phyloP scores from a whole-genome alignment of 2,797 vertebrate genomes.

The Epinephelus coioides region DNA sequence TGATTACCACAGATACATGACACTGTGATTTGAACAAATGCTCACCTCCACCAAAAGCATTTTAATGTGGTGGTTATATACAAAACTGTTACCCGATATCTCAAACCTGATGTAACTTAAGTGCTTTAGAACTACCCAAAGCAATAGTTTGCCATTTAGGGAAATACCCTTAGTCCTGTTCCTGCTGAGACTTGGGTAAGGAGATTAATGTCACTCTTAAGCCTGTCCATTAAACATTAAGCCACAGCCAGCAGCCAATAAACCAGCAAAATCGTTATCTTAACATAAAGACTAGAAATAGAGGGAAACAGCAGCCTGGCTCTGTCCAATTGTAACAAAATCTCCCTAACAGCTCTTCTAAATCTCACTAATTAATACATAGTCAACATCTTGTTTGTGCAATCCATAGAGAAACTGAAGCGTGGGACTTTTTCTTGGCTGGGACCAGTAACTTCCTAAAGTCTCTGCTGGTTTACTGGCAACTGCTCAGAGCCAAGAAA shows the following conservation, averaged over 20 bases:
- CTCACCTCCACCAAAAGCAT: not conserved
- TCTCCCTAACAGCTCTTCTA: not conserved
- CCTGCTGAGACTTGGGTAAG: not conserved
- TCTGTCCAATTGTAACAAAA: not conserved
- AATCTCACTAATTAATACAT: not conserved
- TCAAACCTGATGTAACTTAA: not conserved
- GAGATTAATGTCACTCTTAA: not conserved
- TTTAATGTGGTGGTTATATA: not conserved
- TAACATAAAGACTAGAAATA: not conserved
- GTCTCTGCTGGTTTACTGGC: not conserved
- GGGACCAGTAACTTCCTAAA: not conserved
- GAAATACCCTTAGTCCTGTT: not conserved
- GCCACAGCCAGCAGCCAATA: slow-evolving; percentile 1
- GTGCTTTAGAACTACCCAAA: not conserved
- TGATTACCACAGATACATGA: no score
- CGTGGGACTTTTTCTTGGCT: not conserved
- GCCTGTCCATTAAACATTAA: not conserved
- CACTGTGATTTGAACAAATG: not conserved
- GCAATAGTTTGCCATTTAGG: not conserved
- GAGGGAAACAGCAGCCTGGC: not conserved
- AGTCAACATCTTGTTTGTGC: slow-evolving; percentile 1
- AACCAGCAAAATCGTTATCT: not conserved
- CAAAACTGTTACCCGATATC: no score
- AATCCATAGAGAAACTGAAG: not conserved
- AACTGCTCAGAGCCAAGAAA: not conserved